Evolutionary conservation across 2,888 invertebrate genomes (phyloP), one percentile per base, ranked within the genome.

Genomic region (Alloscopus bannaensis): DNA sequence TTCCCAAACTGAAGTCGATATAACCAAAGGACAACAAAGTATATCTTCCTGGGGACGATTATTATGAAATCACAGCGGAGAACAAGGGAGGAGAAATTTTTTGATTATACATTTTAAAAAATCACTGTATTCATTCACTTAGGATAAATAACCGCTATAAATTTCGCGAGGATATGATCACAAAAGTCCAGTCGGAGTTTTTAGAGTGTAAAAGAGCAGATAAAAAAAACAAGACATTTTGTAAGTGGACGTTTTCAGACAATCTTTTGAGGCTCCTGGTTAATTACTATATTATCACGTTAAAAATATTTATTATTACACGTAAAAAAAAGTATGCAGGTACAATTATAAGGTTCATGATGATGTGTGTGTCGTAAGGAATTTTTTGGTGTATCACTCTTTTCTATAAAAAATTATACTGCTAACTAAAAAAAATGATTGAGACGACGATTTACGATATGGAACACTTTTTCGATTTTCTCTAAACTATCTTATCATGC

Each of bases 161-260:
- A 57, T 55, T n/a, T n/a, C n/a, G n/a, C n/a, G n/a, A 42, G 69
- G 24, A 36, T 42, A 55, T 57, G 69, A 69, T 69, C 55, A 69
- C 6, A 60, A 31, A 47, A 50, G 29, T n/a, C 31, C 36, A 66
- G 11, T 31, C 40, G 16, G 18, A 45, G 11, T 40, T 26, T 36
- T 31, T 47, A 64, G 24, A 40, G 18, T 40, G 22, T 22, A 31
- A 40, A 11, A 26, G 22, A 75, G 22, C 29, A 20, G 29, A 62
- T 18, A 47, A 47, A 47, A 50, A 31, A 57, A 28, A 29, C 36
- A 77, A 52, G 42, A 31, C 18, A 36, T 36, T 36, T 69, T 42
- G 64, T 64, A 70, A 78, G 78, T 71, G 78, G 71, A 78, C 78
- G 78, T 78, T 78, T 78, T 78, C n/a, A n/a, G 78, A 78, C 78